phyloP scores from a whole-genome alignment of 2,888 invertebrate species.

The Octodonta nipae region DNA sequence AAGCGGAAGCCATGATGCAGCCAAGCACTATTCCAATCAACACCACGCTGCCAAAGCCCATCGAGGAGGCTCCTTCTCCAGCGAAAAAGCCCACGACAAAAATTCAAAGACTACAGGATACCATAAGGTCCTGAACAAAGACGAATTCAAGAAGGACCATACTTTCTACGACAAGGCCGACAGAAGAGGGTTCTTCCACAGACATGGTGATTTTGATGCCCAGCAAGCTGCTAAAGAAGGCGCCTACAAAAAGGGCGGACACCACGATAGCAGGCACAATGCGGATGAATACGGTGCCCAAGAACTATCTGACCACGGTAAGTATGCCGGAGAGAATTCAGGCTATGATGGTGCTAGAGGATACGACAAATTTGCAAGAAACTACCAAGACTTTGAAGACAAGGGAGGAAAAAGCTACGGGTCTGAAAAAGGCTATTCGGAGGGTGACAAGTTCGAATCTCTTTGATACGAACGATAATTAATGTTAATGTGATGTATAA shows the following conservation, averaged over 20 bases:
- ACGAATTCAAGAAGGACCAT: constrained; percentile 65
- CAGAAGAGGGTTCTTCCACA: constrained; percentile 50
- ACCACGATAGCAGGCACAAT: constrained; percentile 41
- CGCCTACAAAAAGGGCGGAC: constrained; percentile 43
- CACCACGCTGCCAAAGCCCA: constrained; percentile 40
- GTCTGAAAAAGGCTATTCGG: too few species aligned
- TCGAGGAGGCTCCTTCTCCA: constrained; percentile 45
- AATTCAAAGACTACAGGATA: constrained; percentile 58
- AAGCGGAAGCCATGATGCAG: constrained; percentile 42
- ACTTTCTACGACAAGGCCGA: constrained; percentile 62
- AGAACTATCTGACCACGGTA: constrained; percentile 45
- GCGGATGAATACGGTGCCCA: constrained; percentile 42
- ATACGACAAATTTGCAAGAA: constrained; percentile 5
- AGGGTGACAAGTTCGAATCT: too few species aligned
- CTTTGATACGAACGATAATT: too few species aligned
- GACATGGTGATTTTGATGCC: constrained; percentile 40
- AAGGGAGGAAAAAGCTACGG: neutral
- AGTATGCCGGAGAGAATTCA: constrained; percentile 30
- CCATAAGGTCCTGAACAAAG: constrained; percentile 58
- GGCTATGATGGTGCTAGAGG: constrained; percentile 39
- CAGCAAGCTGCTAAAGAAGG: constrained; percentile 44
- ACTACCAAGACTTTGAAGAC: constrained; percentile 4
- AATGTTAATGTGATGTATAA: too few species aligned
- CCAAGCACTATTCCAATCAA: constrained; percentile 43
- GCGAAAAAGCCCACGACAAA: constrained; percentile 47